Conservation (phyloP, 2,113 vertebrate genomes). For the Cairina moschata region DNA sequence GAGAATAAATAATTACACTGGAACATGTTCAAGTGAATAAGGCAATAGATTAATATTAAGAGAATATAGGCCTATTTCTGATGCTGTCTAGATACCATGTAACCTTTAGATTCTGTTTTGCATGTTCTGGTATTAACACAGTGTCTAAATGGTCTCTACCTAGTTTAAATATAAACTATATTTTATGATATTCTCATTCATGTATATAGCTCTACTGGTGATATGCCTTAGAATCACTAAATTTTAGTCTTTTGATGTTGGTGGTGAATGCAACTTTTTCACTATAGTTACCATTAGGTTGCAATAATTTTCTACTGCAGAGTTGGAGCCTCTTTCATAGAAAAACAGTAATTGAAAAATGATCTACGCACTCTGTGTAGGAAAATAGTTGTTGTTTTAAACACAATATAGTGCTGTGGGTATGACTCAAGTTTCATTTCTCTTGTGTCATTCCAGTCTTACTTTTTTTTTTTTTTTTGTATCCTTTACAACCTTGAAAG, state of each 20-base stretch:
- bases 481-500: not conserved
- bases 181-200: not conserved
- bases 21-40: not conserved
- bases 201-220: not conserved
- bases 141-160: not conserved
- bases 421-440: not conserved
- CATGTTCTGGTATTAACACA: not conserved
- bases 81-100: not conserved
- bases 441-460: not conserved
- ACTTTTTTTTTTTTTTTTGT: not conserved
- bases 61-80: not conserved
- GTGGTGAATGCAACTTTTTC: not conserved
- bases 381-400: not conserved
- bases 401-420: not conserved
- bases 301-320: not conserved
- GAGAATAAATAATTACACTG: not conserved
- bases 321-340: not conserved
- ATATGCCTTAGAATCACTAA: not conserved
- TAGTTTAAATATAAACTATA: not conserved
- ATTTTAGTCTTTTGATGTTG: not conserved
- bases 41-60: not conserved
- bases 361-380: not conserved
- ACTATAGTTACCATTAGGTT: not conserved
- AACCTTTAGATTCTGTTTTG: not conserved
- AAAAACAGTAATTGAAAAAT: slow-evolving; percentile 9